Conservation (phyloP, 2,888 invertebrate species). For the Quadriops clusia region DNA sequence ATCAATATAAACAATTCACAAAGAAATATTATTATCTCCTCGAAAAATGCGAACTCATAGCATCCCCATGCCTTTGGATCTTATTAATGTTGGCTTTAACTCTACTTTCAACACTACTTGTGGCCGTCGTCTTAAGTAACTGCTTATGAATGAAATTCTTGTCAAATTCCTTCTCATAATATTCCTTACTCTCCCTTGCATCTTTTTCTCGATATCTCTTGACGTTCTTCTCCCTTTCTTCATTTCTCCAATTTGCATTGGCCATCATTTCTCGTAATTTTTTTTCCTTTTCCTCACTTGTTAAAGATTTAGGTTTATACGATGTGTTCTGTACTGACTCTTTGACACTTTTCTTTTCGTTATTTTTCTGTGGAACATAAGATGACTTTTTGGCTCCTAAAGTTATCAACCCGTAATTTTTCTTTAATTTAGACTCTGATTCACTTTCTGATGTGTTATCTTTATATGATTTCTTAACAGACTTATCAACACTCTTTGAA, state of each 20-base stretch:
- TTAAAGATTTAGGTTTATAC: conserved; percentile 30
- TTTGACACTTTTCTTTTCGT: conserved; percentile 11
- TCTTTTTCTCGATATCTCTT: conserved; percentile 49
- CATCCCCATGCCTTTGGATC: conserved; percentile 67
- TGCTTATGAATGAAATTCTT: conserved; percentile 48
- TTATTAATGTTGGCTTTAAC: conserved; percentile 82
- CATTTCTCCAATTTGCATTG: conserved; percentile 62
- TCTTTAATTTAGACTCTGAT: conserved; percentile 14
- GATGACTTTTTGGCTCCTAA: conserved; percentile 32
- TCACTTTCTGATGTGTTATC: conserved; percentile 14
- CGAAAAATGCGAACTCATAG: conserved; percentile 80
- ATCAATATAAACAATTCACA: too few relatives aligned
- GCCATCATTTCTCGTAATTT: conserved; percentile 70
- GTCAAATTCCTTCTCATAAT: conserved; percentile 39
- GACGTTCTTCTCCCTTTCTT: conserved; percentile 51
- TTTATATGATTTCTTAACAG: too few relatives aligned
- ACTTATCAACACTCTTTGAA: too few relatives aligned
- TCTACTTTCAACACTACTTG: conserved; percentile 66
- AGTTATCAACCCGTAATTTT: conserved; percentile 33
- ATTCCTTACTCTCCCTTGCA: conserved; percentile 36
- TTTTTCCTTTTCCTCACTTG: conserved; percentile 56
- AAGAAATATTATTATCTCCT: conserved; percentile 17
- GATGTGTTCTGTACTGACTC: conserved; percentile 8
- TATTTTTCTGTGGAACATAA: conserved; percentile 11
- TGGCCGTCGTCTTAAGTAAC: conserved; percentile 50